Evolutionary conservation across 2,888 invertebrate species (phyloP), one percentile per base, ranked within the genome.

Genomic region (Eupithecia centaureata): DNA sequence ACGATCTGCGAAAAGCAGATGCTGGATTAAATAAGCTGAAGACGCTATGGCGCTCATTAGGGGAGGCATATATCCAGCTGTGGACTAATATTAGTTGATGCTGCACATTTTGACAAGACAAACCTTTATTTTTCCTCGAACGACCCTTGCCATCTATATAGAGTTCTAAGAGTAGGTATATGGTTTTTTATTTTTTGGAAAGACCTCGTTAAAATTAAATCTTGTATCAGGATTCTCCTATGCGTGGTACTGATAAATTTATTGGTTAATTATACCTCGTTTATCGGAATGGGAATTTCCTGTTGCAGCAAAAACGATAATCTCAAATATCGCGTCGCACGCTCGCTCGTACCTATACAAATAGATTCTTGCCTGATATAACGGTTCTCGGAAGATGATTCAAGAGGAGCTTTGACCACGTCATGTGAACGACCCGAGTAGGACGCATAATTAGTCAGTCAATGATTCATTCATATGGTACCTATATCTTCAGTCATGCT

Each of bases 341-440:
- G 52, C 47, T 47, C 12, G 8, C 8, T 3, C 51, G 25, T 33
- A 32, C 30, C 30, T 18, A 18, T 32, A 62, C 28, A 38, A 54
- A 63, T 63, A 63, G 32, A 61, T 66, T 65, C 28, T 18, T 54
- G 5, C 51, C 30, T 52, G 38, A 42, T 62, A 51, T 65, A 59
- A 63, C 63, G 63, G 63, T 63, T 63, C 47, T 65, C n/a, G 10
- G 28, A 67, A 62, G 66, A 67, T 67, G 66, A 67, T 63, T 67
- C 63, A 67, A 67, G 57, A 63, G 35, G 59, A 54, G 59, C 58
- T 67, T 52, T 60, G 67, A 67, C 59, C 63, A 61, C 56, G 61
- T 38, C 35, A 67, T 67, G 67, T 67, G 63, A 67, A 67, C 33
- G 63, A 67, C 63, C 67, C 54, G 25, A 56, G 63, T 27, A 52